Evolutionary conservation across 2,113 vertebrate genomes (phyloP).

Genomic region (Neodontobutis hainanensis): DNA sequence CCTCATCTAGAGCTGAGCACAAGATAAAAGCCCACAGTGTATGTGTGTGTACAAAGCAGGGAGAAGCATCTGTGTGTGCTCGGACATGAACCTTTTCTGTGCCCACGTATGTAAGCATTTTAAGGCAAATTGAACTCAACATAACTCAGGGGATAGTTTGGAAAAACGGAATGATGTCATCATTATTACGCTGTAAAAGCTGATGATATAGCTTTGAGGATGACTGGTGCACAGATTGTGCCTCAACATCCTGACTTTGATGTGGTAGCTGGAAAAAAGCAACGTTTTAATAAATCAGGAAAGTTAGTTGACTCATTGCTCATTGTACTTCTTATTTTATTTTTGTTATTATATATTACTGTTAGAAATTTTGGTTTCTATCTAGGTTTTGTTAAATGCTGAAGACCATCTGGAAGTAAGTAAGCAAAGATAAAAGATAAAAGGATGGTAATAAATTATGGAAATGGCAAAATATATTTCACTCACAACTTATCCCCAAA

Average conservation of each 20-base stretch:
- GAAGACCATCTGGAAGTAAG: too few relatives aligned
- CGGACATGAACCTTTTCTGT: background rate
- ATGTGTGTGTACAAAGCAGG: slow-evolving; percentile 44
- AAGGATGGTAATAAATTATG: too few relatives aligned
- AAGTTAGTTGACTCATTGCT: slow-evolving; percentile 25
- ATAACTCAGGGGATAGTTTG: slow-evolving; percentile 52
- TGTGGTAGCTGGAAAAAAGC: slow-evolving; percentile 14
- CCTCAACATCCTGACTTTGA: slow-evolving; percentile 38
- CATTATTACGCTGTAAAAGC: slow-evolving; percentile 59
- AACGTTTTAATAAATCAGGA: slow-evolving; percentile 40
- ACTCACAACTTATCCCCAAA: background rate
- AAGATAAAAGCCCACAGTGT: slow-evolving; percentile 68
- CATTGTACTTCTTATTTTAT: slow-evolving; percentile 26
- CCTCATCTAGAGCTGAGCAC: slow-evolving; percentile 63
- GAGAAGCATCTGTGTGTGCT: slow-evolving; percentile 26
- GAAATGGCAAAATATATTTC: too few relatives aligned
- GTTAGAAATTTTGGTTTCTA: too few relatives aligned
- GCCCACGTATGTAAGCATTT: slow-evolving; percentile 55
- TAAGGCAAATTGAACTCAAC: slow-evolving; percentile 63
- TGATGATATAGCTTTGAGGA: slow-evolving; percentile 61
- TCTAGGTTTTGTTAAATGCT: background rate
- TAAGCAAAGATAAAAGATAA: slow-evolving; percentile 16
- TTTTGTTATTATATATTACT: slow-evolving; percentile 8
- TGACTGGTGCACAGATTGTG: slow-evolving; percentile 33
- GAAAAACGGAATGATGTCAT: slow-evolving; percentile 70